These are phyloP conservation scores for Pharmacophagus antenor DNA, from an alignment of 2,888 invertebrate genomes.

Conservation along the genomic window DNA sequence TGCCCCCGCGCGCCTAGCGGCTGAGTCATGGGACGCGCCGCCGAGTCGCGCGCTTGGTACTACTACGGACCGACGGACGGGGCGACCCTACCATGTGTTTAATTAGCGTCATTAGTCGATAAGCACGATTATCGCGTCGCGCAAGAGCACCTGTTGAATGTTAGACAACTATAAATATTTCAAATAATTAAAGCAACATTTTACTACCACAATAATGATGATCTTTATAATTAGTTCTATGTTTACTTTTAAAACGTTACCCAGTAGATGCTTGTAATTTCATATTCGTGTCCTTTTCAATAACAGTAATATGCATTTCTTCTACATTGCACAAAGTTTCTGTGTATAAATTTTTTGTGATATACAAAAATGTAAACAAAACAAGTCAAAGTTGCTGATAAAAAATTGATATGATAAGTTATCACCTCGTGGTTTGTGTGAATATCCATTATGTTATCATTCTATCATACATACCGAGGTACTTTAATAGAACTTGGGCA, in stretches of 20 bases:
- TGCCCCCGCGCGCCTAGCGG: slow-evolving; percentile 11
- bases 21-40: slow-evolving; percentile 24
- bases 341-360: too few relatives aligned
- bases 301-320: too few relatives aligned
- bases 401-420: background rate
- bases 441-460: background rate
- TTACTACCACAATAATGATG: too few relatives aligned
- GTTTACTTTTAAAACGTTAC: too few relatives aligned
- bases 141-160: background rate
- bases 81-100: slow-evolving; percentile 27
- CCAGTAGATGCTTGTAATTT: too few relatives aligned
- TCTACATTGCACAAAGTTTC: too few relatives aligned
- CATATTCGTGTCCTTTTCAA: too few relatives aligned
- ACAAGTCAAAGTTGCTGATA: background rate
- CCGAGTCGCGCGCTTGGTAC: slow-evolving; percentile 16
- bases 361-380: background rate
- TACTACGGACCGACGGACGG: slow-evolving; percentile 17
- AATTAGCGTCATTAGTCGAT: slow-evolving; percentile 17
- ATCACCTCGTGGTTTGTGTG: background rate
- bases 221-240: too few relatives aligned
- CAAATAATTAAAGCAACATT: too few relatives aligned
- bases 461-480: background rate
- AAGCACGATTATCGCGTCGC: slow-evolving; percentile 13
- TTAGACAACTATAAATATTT: too few relatives aligned
- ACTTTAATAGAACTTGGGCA: too few relatives aligned